Conservation (phyloP, 2,113 vertebrate genomes). For the Sceloporus tristichus region DNA sequence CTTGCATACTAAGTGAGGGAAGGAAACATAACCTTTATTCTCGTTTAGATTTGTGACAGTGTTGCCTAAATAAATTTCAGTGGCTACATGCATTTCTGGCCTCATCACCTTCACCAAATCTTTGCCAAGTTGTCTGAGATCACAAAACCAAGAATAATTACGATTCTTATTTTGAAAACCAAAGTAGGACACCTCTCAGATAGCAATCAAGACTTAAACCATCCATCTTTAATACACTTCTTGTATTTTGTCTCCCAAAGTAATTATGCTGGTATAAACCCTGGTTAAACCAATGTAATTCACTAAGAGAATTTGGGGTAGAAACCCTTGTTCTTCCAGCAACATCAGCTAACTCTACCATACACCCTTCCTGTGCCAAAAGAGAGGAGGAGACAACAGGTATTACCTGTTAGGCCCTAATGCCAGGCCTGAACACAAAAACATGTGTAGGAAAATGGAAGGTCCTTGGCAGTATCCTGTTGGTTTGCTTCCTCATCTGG, state of each 20-base stretch:
- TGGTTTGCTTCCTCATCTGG: neutral
- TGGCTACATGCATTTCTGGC: neutral
- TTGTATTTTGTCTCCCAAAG: neutral
- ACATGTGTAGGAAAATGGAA: neutral
- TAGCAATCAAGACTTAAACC: neutral
- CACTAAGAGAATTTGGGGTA: neutral
- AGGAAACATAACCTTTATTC: neutral
- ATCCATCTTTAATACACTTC: neutral
- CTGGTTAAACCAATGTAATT: no score
- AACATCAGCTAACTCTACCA: neutral
- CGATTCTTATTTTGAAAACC: neutral
- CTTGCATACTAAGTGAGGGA: no score
- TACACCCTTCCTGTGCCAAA: no score
- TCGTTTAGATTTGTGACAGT: neutral
- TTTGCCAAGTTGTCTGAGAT: neutral
- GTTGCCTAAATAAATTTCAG: neutral
- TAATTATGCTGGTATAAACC: no score
- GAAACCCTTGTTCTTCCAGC: neutral
- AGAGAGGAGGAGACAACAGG: no score
- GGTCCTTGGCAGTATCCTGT: neutral
- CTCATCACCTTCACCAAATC: neutral
- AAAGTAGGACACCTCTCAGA: neutral
- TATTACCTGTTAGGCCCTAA: no score
- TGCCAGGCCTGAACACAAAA: neutral
- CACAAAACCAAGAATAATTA: neutral